Base-by-base conservation (phyloP, 2,113 vertebrate species). In the Macaca fascicularis region DNA sequence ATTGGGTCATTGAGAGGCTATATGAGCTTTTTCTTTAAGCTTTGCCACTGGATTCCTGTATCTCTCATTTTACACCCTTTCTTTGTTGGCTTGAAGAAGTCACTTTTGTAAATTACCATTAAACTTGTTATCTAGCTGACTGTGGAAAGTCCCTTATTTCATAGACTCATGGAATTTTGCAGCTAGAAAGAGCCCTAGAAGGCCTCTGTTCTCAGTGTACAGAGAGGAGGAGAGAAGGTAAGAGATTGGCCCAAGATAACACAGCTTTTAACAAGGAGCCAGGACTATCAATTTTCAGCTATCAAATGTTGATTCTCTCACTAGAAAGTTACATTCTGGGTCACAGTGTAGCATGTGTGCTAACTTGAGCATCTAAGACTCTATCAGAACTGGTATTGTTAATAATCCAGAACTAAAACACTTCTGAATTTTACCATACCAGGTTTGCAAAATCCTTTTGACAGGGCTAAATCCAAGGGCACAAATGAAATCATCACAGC, bases 91-190 rank as follows among this genome's bases (percentile, higher is more conserved):
- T 91, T 84, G 50, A 92, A 97, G 22, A 92, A 83, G n/a, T 70
- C 78, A 93, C 90, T 89, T 94, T 91, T 70, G 86, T 91, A 97
- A 97, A 97, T 94, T 72, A 84, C 43, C 95, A 92, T 74, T 91
- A 94, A 64, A 76, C 27, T 38, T 94, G 81, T 94, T 94, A 96
- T 87, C 91, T 61, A 57, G 52, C 16, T 88, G 40, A 59, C 84
- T 93, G 89, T 67, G 61, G 57, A 80, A 95, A 94, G 59, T 93
- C 27, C 81, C 90, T 75, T 74, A 92, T 76, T 93, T 96, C 79
- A 57, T 69, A 88, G 82, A 72, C 80, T 89, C 27, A n/a, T 87
- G 61, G 92, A 95, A 93, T 89, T 89, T 88, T 92, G 69, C 80
- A 83, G 61, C 86, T 94, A 86, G 69, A 81, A 88, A 89, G 84